Base-by-base conservation (phyloP, 2,113 vertebrate genomes). In the Sialia sialis region DNA sequence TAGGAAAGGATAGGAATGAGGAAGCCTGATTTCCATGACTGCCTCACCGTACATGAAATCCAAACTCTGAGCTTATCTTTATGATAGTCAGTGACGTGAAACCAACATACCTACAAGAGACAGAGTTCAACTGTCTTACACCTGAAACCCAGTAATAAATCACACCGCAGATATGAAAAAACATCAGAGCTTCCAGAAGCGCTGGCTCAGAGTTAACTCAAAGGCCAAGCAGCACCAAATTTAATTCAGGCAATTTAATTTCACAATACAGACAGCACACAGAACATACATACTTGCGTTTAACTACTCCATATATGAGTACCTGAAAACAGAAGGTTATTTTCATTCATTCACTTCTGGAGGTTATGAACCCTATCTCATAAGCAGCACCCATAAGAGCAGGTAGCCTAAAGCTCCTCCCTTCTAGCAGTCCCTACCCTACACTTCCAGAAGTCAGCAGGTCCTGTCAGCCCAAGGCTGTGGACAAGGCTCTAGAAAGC, bases 181-280 rank as follows among this genome's bases (percentile, higher is more conserved):
- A 6, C 4, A 9, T 8, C 4, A 9, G 43, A 26, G 64, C 13
- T 78, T 51, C 13, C 29, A 55, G 4, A 79, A 72, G 16, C 27
- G 63, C 36, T 9, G 11, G 6, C 32, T 82, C 26, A 27, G 9
- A 13, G 11, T 46, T 51, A 46, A 49, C 30, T 44, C 41, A 17
- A 56, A n/a, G 4, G 2, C 30, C 21, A 52, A 52, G 25, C 0
- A 76, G 41, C 46, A 80, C 5, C 8, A 79, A 22, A 58, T 1
- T 6, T 6, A 74, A 6, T 21, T 5, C 5, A 6, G 0, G 0
- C 5, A 30, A n/a, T 17, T 60, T 16, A 38, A 8, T 27, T 72
- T 76, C 7, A 41, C 12, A 7, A 16, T 3, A 41, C 2, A 21
- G 7, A 15, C 2, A 44, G 13, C 26, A 25, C 3, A 13, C 12